These are phyloP conservation scores for Sthenelais limicola DNA, from an alignment of 2,888 invertebrate genomes.

Conservation along the genomic window DNA sequence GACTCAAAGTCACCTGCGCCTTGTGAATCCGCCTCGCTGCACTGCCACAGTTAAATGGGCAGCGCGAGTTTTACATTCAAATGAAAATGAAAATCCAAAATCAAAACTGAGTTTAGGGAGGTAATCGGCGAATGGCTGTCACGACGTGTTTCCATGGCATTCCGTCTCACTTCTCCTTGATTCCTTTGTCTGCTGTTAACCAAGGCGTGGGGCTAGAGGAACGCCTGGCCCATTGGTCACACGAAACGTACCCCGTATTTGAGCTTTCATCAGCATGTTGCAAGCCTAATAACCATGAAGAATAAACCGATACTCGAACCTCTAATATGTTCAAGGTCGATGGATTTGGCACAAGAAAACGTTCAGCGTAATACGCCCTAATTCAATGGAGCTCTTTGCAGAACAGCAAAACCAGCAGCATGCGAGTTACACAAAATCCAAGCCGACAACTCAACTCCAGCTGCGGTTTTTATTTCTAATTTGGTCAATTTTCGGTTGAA, in stretches of 20 bases:
- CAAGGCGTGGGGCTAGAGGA: background rate
- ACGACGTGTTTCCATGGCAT: slow-evolving; percentile 35
- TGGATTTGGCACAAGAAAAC: too few relatives aligned
- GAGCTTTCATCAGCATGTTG: too few relatives aligned
- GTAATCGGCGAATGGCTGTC: slow-evolving; percentile 33
- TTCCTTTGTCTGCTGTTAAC: slow-evolving; percentile 16
- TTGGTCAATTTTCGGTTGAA: too few relatives aligned
- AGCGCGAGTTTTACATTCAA: slow-evolving; percentile 29
- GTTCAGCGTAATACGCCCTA: too few relatives aligned
- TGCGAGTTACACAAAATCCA: too few relatives aligned
- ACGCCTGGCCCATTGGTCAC: background rate
- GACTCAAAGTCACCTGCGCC: slow-evolving; percentile 1
- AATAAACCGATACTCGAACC: too few relatives aligned
- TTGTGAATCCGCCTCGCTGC: background rate
- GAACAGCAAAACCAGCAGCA: too few relatives aligned
- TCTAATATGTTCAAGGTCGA: too few relatives aligned
- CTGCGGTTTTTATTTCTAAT: too few relatives aligned
- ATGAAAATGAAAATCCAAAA: slow-evolving; percentile 29
- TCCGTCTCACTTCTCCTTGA: slow-evolving; percentile 8
- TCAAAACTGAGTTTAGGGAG: slow-evolving; percentile 27
- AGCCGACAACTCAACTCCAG: too few relatives aligned
- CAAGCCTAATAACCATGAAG: too few relatives aligned
- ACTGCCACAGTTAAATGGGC: slow-evolving; percentile 27
- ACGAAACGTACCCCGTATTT: slow-evolving; percentile 32
- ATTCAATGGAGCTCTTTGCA: too few relatives aligned